Base-by-base conservation (phyloP, 2,888 invertebrate genomes). In the Trichopria drosophilae region DNA sequence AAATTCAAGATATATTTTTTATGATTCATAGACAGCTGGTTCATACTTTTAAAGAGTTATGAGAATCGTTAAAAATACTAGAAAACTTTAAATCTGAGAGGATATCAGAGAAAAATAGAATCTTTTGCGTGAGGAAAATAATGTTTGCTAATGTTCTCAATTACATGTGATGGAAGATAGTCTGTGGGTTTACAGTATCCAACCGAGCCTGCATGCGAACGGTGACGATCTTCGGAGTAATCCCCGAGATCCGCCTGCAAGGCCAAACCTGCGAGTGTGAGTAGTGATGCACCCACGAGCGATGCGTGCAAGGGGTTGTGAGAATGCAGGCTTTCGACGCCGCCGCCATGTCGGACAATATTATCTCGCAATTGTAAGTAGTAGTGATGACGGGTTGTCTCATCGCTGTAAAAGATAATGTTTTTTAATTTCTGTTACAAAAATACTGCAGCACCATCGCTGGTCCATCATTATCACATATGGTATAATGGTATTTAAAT, bases 361-460 rank as follows among this genome's bases (percentile, higher is more conserved):
- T 98, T 98, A 78, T 92, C 87, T 58, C 93, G 88, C 73, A 98
- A 80, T 80, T 98, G 97, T 66, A 93, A 82, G 79, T 94, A 98
- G 78, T 97, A 98, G 72, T 95, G 88, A 75, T 93, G 92, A 52
- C 93, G 83, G 45, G 94, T 92, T 64, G 90, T 84, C 71, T 93
- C 93, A 81, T 96, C 94, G 77, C 85, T 83, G 64, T 28, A 32
- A 13, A 9, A 12, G 13, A 24, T 24, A 40, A 29, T 2, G 5
- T 12, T 15, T 40, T 40, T 4, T 1, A 24, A 39, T 9, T 12
- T 4, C 34, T 28, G 5, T 28, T 3, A 28, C 2, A 28, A 4
- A 28, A n/a, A n/a, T n/a, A n/a, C n/a, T n/a, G n/a, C n/a, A n/a
- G n/a, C n/a, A n/a, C n/a, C n/a, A n/a, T n/a, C n/a, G n/a, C n/a